Base-by-base conservation (phyloP, 2,888 invertebrate species). In the Sympetrum striolatum region DNA sequence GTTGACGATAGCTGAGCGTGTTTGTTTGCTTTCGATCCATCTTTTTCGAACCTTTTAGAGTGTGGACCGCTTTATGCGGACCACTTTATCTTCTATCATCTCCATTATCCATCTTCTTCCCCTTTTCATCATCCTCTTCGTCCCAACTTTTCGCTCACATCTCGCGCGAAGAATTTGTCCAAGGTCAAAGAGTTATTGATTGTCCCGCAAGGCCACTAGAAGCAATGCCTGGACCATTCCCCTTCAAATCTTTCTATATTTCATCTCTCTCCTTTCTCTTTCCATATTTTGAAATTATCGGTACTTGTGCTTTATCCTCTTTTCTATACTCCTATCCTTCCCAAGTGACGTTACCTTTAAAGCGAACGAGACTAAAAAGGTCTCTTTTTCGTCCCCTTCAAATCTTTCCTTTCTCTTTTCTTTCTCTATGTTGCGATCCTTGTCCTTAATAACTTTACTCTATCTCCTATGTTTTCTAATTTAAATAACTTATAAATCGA, bases 131-230 rank as follows among this genome's bases (percentile, higher is more conserved):
- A 31, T 25, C 81, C 2, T 73, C n/a, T 73, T 18, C n/a, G 10
- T 14, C 44, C 39, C 25, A 64, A 31, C 73, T 73, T 31, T 5
- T 60, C 86, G n/a, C 25, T n/a, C 82, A 8, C 37, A 58, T n/a
- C 86, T 37, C 60, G 22, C 22, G 86, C 35, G 58, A 86, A 60
- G 86, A 86, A 86, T 86, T 64, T 64, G 64, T 60, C 86, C 86
- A 86, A 86, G 86, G 86, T 60, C 82, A 82, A 53, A 82, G 82
- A 48, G 53, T 14, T 82, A 82, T 82, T 58, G 82, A 73, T 73
- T 73, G 73, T 31, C 73, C 53, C 58, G 12, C 58, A 82, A 81
- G 81, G 81, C 81, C 81, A 31, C 58, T 82, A 53, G 14, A 48
- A 15, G 31, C 35, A 15, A 35, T 2, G 48, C 81, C 35, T 22